Conservation (phyloP, 1,140 invertebrate genomes). For the Sipha flava region DNA sequence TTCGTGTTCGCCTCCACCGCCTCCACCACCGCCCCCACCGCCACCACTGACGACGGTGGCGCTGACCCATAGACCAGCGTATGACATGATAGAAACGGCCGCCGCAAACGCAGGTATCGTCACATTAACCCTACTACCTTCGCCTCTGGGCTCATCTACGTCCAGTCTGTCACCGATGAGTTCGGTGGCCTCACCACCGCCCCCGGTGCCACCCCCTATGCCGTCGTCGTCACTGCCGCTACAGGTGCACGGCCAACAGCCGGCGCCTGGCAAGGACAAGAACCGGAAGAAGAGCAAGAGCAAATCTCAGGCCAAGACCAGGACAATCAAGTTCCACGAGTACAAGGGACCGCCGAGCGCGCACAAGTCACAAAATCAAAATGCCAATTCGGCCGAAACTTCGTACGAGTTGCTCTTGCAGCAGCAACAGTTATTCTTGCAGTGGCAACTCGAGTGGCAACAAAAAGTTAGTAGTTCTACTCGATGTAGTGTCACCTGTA, state of each 20-base stretch:
- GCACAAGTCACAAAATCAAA: constrained; percentile 53
- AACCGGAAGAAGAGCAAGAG: constrained; percentile 76
- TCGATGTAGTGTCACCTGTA: neutral
- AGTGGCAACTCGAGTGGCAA: constrained; percentile 75
- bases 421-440: constrained; percentile 85
- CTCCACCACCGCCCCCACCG: neutral
- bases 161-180: constrained; percentile 36
- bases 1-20: constrained; percentile 25
- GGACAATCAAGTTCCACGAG: constrained; percentile 95
- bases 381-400: constrained; percentile 57
- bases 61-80: constrained; percentile 2
- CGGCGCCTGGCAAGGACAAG: constrained; percentile 65
- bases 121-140: neutral
- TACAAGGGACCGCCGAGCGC: constrained; percentile 94
- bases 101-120: constrained; percentile 58
- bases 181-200: constrained; percentile 36
- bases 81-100: constrained; percentile 49
- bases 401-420: constrained; percentile 85
- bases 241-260: constrained; percentile 51
- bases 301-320: constrained; percentile 69
- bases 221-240: constrained; percentile 39
- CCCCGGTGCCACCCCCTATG: constrained; percentile 47
- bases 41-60: neutral
- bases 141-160: constrained; percentile 35
- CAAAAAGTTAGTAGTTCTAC: constrained; percentile 51